Evolutionary conservation across 37 sponge, comb jelly and placozoan species (phyloP), one percentile per base, ranked within the genome.

Genomic region (Cladorhizidae sp.): DNA sequence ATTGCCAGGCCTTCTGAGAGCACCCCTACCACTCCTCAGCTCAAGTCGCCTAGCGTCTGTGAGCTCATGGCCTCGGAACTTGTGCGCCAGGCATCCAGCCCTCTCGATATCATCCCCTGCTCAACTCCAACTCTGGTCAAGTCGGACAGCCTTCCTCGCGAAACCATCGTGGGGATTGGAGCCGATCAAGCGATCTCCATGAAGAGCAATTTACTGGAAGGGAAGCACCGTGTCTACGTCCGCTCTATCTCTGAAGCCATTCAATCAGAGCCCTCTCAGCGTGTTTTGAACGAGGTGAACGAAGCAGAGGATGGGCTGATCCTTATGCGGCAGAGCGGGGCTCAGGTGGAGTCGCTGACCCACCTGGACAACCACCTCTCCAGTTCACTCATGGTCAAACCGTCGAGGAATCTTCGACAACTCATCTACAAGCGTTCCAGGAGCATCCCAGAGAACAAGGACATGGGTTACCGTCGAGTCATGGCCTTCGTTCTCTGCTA

Each of bases 351-450:
- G 49, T 45, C 49, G 49, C 8, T 45, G 49, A 9, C 3, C 17
- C 74, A 1, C 28, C 35, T 49, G 50, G 64, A 61, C 64, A 52
- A 82, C 42, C 58, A 74, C 12, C 33, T 41, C 20, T 62, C 33
- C 26, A 63, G 39, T 20, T 64, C 70, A 49, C 57, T 54, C 20
- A 22, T n/a, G 72, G 29, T 32, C 68, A 82, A 75, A 40, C 93
- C 93, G 0, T 92, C 93, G 22, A 79, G 70, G 57, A 88, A 85
- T 33, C 79, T 92, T 9, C 67, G 70, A 17, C 76, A 76, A n/a
- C 68, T 92, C 26, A 85, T 92, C 78, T 88, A 92, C 78, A 84
- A 75, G 40, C 79, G 93, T 55, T 89, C 93, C 0, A 59, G 64
- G 63, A 80, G 75, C 0, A 54, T 65, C 49, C 69, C 70, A 41